A percentile compares a stretch with the other conserved stretches of the same genome.
These are phyloP conservation scores for Bimastos eiseni DNA, from an alignment of 2,888 invertebrate species.

Conservation along the genomic window DNA sequence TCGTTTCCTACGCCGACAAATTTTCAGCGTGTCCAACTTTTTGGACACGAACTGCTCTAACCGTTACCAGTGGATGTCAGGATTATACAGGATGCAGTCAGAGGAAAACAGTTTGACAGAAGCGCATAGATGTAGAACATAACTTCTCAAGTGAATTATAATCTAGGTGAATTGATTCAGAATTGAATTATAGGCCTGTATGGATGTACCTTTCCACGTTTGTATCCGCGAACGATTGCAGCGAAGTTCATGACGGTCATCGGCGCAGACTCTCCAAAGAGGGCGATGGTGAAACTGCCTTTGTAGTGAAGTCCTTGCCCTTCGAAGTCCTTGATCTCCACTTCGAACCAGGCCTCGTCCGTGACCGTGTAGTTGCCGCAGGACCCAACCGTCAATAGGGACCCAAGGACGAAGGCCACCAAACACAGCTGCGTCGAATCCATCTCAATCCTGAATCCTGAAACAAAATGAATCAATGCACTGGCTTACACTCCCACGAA, in stretches of 20 bases:
- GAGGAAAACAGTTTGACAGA: no score
- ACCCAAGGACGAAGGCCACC: background rate
- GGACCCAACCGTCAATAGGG: conserved; percentile 30
- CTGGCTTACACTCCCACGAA: background rate
- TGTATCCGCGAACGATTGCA: conserved; percentile 56
- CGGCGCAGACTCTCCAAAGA: conserved; percentile 60
- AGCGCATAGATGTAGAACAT: no score
- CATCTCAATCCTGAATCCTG: background rate
- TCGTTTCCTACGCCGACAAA: no score
- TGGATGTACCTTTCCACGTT: conserved; percentile 44
- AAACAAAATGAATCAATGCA: background rate
- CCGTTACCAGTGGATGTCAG: no score
- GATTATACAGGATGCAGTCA: no score
- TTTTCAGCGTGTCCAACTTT: no score
- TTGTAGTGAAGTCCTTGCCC: conserved; percentile 52
- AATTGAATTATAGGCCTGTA: no score
- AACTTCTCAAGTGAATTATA: no score
- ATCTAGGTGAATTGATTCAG: no score
- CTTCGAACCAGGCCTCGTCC: conserved; percentile 57
- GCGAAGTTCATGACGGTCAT: conserved; percentile 61
- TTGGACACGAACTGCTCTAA: no score
- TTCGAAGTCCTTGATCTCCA: conserved; percentile 56
- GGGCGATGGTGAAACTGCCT: conserved; percentile 54
- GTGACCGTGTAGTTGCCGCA: conserved; percentile 53
- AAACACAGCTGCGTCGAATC: conserved; percentile 7